These are phyloP conservation scores for Rhagonycha fulva DNA, from an alignment of 2,888 invertebrate genomes.

Conservation along the genomic window DNA sequence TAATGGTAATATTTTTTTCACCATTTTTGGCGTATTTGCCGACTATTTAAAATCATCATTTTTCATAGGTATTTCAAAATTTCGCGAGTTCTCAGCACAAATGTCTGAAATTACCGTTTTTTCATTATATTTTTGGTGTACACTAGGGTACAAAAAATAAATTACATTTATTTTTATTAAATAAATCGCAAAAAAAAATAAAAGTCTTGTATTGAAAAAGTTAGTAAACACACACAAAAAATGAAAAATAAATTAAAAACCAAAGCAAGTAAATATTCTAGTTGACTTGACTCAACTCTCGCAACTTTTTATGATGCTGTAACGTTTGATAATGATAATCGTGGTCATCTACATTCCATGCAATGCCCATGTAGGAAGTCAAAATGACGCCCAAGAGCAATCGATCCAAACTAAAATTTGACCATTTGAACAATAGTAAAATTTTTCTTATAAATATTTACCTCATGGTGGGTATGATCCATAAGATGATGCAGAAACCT, in stretches of 20 bases:
- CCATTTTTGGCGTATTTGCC: no score
- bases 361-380: slow-evolving; percentile 62
- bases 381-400: slow-evolving; percentile 59
- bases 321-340: slow-evolving; percentile 62
- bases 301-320: slow-evolving; percentile 58
- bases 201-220: background rate
- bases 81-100: no score
- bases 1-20: no score
- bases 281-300: slow-evolving; percentile 50
- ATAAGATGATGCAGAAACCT: slow-evolving; percentile 61
- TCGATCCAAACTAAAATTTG: slow-evolving; percentile 58
- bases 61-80: no score
- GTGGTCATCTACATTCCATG: slow-evolving; percentile 63
- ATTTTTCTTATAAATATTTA: slow-evolving; percentile 34
- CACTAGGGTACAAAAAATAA: no score
- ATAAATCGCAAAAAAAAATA: background rate
- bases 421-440: slow-evolving; percentile 16
- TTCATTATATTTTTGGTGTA: no score
- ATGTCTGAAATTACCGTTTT: no score
- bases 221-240: background rate
- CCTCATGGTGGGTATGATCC: slow-evolving; percentile 66
- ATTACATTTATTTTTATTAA: no score
- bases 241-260: background rate
- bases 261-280: background rate
- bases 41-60: no score